These are phyloP conservation scores for Mesitornis unicolor DNA, from an alignment of 2,113 vertebrate species.

Conservation along the genomic window DNA sequence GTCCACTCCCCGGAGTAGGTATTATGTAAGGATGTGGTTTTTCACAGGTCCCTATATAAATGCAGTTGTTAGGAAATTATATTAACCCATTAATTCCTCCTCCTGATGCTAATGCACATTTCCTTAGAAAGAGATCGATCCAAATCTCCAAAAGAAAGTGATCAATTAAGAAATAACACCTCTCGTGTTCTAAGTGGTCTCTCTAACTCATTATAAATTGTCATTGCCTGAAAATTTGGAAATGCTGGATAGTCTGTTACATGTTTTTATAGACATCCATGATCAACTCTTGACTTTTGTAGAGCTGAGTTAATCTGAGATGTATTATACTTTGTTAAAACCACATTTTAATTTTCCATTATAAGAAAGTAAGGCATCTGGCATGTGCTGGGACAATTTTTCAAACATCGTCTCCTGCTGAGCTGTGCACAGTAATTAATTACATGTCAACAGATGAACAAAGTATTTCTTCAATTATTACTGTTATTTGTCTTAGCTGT, in stretches of 20 bases:
- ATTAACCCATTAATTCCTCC: background rate
- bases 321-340: background rate
- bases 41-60: background rate
- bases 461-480: background rate
- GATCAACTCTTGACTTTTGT: background rate
- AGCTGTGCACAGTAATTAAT: background rate
- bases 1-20: background rate
- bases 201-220: background rate
- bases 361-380: background rate
- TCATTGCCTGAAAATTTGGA: background rate
- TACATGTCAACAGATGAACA: background rate
- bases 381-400: background rate
- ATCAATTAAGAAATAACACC: background rate
- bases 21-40: background rate
- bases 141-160: background rate
- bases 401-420: background rate
- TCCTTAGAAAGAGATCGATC: background rate
- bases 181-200: background rate
- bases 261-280: background rate
- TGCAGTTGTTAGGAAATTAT: background rate
- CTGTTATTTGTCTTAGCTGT: background rate
- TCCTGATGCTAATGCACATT: background rate
- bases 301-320: background rate
- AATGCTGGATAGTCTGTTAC: background rate
- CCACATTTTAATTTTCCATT: background rate